Conservation (phyloP, 2,797 vertebrate genomes). For the Sebastes cheni region DNA sequence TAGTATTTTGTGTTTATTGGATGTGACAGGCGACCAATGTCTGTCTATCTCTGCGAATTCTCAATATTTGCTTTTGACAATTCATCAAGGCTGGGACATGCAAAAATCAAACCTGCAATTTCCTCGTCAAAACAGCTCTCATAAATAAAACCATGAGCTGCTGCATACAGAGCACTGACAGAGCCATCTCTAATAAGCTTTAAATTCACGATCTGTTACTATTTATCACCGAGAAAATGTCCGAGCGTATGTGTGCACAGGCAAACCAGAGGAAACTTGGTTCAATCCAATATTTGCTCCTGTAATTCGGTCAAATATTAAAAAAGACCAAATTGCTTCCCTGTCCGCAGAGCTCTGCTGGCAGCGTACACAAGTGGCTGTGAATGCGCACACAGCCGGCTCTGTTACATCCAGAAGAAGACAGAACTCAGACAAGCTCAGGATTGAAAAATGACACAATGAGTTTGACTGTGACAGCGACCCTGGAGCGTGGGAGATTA, state of each 20-base stretch:
- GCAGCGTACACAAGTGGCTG: slow-evolving; percentile 47
- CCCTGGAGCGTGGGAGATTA: slow-evolving; percentile 64
- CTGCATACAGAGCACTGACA: slow-evolving; percentile 58
- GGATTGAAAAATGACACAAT: slow-evolving; percentile 79
- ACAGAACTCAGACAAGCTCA: slow-evolving; percentile 60
- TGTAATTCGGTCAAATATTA: slow-evolving; percentile 78
- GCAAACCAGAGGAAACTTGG: slow-evolving; percentile 72
- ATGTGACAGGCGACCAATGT: slow-evolving; percentile 62
- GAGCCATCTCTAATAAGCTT: slow-evolving; percentile 62
- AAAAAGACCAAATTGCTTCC: slow-evolving; percentile 76
- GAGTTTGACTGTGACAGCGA: slow-evolving; percentile 77
- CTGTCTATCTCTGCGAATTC: slow-evolving; percentile 53
- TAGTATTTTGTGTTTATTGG: slow-evolving; percentile 52
- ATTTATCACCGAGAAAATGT: slow-evolving; percentile 69
- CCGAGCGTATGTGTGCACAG: slow-evolving; percentile 50
- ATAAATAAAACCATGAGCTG: slow-evolving; percentile 63
- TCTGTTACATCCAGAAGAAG: slow-evolving; percentile 64
- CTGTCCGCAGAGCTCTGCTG: slow-evolving; percentile 62
- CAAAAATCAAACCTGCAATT: slow-evolving; percentile 71
- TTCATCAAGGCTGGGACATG: slow-evolving; percentile 62
- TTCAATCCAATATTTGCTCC: slow-evolving; percentile 77
- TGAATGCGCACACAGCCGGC: slow-evolving; percentile 64
- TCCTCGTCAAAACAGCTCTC: slow-evolving; percentile 62
- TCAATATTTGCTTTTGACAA: slow-evolving; percentile 71
- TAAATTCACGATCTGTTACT: slow-evolving; percentile 67